phyloP scores from a whole-genome alignment of 1,140 invertebrate species.

The Laupala kohalensis region DNA sequence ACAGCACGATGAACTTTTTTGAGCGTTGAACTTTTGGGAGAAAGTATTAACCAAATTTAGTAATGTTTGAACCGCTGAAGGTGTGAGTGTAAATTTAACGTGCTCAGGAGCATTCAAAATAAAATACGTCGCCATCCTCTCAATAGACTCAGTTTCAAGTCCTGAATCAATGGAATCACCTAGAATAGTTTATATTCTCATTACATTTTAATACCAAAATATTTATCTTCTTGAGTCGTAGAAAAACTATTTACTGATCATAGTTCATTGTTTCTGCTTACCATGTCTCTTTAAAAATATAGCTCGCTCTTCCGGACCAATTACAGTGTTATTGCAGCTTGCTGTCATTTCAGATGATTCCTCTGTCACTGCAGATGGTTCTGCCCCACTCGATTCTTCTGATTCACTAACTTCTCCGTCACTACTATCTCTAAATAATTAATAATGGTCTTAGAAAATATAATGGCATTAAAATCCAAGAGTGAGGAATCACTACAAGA shows the following conservation, averaged over 20 bases:
- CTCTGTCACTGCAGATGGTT: conserved; percentile 33
- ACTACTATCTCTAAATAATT: conserved; percentile 57
- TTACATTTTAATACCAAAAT: not conserved
- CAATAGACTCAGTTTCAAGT: conserved; percentile 30
- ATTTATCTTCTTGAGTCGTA: too few relatives aligned
- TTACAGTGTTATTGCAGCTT: conserved; percentile 15
- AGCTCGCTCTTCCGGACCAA: conserved; percentile 19
- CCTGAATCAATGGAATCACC: conserved; percentile 27
- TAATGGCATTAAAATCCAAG: too few relatives aligned
- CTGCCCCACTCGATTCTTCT: conserved; percentile 51
- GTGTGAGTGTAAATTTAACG: conserved; percentile 57
- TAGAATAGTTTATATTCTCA: not conserved
- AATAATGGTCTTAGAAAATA: too few relatives aligned
- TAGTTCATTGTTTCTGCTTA: conserved; percentile 13
- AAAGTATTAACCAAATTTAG: conserved; percentile 43
- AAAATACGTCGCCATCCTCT: conserved; percentile 46
- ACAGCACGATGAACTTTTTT: conserved; percentile 19
- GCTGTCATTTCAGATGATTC: conserved; percentile 21
- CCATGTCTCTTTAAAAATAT: conserved; percentile 22
- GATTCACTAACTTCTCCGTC: conserved; percentile 57
- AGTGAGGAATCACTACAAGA: too few relatives aligned
- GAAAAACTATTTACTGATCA: not conserved
- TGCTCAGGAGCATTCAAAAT: conserved; percentile 50
- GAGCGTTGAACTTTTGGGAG: conserved; percentile 15
- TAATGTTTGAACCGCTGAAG: conserved; percentile 40